Percentiles rank a stretch among this genome's conserved stretches.
phyloP scores from a whole-genome alignment of 2,888 invertebrate species.

The Poecilus cupreus region DNA sequence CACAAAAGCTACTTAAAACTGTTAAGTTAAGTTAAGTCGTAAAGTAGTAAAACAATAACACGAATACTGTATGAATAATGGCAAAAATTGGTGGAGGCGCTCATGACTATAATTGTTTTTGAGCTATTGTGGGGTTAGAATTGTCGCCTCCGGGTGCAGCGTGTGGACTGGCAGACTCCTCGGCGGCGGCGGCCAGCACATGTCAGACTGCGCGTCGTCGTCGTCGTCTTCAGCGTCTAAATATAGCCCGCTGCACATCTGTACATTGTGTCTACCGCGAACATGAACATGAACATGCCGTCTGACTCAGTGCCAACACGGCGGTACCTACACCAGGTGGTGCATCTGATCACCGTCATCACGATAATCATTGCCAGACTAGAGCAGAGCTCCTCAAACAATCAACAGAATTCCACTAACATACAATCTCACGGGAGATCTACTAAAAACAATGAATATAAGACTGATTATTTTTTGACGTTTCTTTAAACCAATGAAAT shows the following conservation, averaged over 20 bases:
- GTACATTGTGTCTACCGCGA: not conserved
- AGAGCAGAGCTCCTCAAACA: not conserved
- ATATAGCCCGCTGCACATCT: not conserved
- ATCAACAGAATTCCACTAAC: not conserved
- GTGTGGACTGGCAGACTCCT: not conserved
- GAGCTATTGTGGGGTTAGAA: not conserved
- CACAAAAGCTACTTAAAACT: no score
- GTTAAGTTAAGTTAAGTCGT: no score
- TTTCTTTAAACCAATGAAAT: no score
- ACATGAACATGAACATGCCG: no score
- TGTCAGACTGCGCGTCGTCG: slow-evolving; percentile 30
- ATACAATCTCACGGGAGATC: no score
- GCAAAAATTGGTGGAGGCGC: no score
- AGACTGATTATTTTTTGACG: no score
- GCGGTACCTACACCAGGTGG: not conserved
- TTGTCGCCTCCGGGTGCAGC: not conserved
- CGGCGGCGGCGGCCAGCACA: not conserved
- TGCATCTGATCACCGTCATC: no score
- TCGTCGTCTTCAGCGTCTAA: not conserved
- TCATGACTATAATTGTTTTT: not conserved
- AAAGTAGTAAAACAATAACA: no score
- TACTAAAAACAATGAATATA: no score
- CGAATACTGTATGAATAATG: no score
- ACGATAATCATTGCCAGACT: not conserved
- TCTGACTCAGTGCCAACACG: not conserved